These are phyloP conservation scores for Caenorhabditis remanei DNA, from an alignment of 1,140 invertebrate species.

Conservation along the genomic window DNA sequence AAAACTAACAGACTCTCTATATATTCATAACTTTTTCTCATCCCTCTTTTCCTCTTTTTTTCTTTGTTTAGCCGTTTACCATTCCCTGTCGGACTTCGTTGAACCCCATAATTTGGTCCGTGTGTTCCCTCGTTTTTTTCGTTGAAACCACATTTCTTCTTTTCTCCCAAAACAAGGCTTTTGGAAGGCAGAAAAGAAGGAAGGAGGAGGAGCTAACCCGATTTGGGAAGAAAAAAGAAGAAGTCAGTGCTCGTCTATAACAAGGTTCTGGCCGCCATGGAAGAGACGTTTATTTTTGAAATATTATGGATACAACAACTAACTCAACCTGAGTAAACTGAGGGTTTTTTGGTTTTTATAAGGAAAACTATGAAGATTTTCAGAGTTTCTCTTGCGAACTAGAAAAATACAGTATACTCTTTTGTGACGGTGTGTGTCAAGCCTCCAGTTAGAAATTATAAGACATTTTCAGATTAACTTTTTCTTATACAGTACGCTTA, in stretches of 20 bases:
- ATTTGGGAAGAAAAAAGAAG: constrained; percentile 29
- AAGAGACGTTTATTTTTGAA: constrained; percentile 24
- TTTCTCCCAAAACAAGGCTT: neutral
- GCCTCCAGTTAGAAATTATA: too few species aligned
- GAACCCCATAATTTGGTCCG: constrained; percentile 40
- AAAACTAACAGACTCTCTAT: constrained; percentile 50
- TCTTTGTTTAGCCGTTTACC: constrained; percentile 14
- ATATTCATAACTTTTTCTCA: constrained; percentile 43
- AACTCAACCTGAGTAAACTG: neutral
- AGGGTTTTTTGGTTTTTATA: too few species aligned
- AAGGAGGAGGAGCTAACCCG: constrained; percentile 40
- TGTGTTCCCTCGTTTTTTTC: constrained; percentile 19
- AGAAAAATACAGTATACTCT: too few species aligned
- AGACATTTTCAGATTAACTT: too few species aligned
- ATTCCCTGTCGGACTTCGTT: neutral
- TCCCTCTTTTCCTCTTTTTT: neutral
- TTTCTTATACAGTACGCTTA: too few species aligned
- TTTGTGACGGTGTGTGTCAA: too few species aligned
- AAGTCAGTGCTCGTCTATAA: constrained; percentile 4
- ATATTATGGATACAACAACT: neutral
- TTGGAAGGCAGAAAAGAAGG: neutral
- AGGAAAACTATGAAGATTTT: too few species aligned
- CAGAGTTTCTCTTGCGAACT: too few species aligned
- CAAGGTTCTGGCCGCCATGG: neutral
- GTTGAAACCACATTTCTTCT: neutral